Percentiles rank a stretch among this genome's conserved stretches.
Conservation (phyloP, 2,888 invertebrate genomes). For the Athripsodes cinereus region DNA sequence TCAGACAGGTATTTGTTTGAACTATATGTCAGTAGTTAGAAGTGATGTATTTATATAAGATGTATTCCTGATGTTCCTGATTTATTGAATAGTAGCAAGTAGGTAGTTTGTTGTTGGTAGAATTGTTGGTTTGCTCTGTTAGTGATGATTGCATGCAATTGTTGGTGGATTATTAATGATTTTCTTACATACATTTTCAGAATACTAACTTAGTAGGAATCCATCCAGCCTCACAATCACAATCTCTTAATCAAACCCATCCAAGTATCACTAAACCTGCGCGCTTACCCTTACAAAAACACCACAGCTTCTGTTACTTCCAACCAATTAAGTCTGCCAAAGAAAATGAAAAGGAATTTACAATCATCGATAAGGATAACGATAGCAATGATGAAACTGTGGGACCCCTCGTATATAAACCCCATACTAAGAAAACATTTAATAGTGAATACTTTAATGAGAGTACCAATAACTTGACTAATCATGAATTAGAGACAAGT, state of each 20-base stretch:
- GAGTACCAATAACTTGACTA: constrained; percentile 11
- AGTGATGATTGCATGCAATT: not conserved
- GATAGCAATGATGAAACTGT: constrained; percentile 32
- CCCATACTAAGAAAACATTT: constrained; percentile 36
- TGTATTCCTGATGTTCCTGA: not conserved
- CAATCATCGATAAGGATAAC: not conserved
- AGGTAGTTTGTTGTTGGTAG: not conserved
- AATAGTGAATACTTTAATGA: constrained; percentile 35
- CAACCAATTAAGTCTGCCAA: constrained; percentile 56
- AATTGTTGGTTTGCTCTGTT: not conserved
- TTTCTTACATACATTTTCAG: constrained; percentile 41
- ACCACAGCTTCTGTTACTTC: constrained; percentile 61
- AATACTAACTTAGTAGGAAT: constrained; percentile 48
- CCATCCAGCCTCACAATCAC: constrained; percentile 53
- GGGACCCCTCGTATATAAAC: constrained; percentile 47
- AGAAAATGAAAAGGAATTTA: constrained; percentile 21
- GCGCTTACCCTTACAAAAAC: constrained; percentile 50
- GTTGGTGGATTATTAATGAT: constrained; percentile 1
- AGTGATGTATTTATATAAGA: too few relatives aligned
- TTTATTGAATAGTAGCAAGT: not conserved
- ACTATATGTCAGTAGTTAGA: not conserved
- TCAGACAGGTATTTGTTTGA: constrained; percentile 25
- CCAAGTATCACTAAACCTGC: constrained; percentile 31
- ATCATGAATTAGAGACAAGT: constrained; percentile 9
- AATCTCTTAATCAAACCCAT: constrained; percentile 49